Percentiles rank a stretch among this genome's conserved stretches.
Conservation (phyloP, 2,113 vertebrate species). For the Chionodraco myersi region DNA sequence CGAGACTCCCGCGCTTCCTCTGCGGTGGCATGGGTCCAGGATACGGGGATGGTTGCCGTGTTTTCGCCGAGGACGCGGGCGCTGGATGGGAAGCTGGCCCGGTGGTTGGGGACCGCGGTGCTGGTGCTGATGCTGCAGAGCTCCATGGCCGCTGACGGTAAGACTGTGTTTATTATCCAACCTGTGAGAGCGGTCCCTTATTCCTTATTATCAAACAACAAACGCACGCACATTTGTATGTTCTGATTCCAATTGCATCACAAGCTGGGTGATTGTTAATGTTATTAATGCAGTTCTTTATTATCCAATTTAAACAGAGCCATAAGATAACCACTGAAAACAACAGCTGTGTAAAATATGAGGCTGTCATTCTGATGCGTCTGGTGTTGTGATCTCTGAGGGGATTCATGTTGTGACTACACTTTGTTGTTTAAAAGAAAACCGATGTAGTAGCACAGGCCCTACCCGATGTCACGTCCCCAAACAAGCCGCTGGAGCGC, state of each 20-base stretch:
- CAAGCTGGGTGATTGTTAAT: background rate
- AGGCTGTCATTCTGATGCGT: conserved; percentile 2
- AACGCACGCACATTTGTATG: background rate
- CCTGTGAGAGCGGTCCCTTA: conserved; percentile 44
- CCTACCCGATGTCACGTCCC: conserved; percentile 29
- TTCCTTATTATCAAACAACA: background rate
- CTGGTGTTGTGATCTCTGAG: background rate
- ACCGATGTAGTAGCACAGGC: background rate
- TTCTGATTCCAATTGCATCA: background rate
- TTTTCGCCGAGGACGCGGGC: conserved; percentile 54
- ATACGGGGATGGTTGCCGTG: conserved; percentile 33
- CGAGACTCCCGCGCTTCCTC: conserved; percentile 33
- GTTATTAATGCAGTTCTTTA: background rate
- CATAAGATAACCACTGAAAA: background rate
- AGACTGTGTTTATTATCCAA: conserved; percentile 55
- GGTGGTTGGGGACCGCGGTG: conserved; percentile 70
- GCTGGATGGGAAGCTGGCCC: conserved; percentile 65
- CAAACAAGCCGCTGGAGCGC: conserved; percentile 35
- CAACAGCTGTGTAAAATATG: background rate
- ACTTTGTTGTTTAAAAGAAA: background rate
- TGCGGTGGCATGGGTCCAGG: conserved; percentile 58
- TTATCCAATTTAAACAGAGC: background rate
- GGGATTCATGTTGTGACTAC: background rate
- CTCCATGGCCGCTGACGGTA: conserved; percentile 77
- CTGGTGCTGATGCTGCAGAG: conserved; percentile 81